Conservation (phyloP, 2,797 vertebrate genomes). For the Peromyscus aztecus region DNA sequence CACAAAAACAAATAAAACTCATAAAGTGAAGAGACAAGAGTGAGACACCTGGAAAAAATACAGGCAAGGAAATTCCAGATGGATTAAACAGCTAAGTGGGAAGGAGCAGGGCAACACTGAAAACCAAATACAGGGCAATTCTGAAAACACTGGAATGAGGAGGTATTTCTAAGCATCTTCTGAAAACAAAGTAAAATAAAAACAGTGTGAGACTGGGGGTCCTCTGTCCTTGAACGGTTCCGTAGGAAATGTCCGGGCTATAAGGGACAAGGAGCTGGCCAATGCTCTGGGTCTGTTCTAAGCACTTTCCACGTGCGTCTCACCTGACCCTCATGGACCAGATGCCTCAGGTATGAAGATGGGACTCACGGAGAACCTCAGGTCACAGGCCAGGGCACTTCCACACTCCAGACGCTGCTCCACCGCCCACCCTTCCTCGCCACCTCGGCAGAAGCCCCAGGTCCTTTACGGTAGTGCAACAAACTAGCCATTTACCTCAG, state of each 20-base stretch:
- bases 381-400: not conserved
- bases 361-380: not conserved
- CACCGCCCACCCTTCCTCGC: not conserved
- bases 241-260: not conserved
- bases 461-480: not conserved
- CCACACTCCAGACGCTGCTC: not conserved
- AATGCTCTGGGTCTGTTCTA: not conserved
- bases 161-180: slow-evolving; percentile 51
- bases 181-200: slow-evolving; percentile 36
- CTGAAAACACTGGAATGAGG: not conserved
- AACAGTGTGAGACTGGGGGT: not conserved
- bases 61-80: slow-evolving; percentile 53
- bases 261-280: not conserved
- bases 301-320: not conserved
- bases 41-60: slow-evolving; percentile 50
- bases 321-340: not conserved
- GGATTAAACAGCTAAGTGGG: slow-evolving; percentile 20
- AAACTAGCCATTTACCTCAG: slow-evolving; percentile 13
- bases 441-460: not conserved
- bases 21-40: slow-evolving; percentile 1
- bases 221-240: no score
- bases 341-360: rapidly evolving
- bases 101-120: not conserved
- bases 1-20: slow-evolving; percentile 37
- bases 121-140: not conserved